Evolutionary conservation across 2,888 invertebrate species (phyloP).

Genomic region (Euphydryas editha): DNA sequence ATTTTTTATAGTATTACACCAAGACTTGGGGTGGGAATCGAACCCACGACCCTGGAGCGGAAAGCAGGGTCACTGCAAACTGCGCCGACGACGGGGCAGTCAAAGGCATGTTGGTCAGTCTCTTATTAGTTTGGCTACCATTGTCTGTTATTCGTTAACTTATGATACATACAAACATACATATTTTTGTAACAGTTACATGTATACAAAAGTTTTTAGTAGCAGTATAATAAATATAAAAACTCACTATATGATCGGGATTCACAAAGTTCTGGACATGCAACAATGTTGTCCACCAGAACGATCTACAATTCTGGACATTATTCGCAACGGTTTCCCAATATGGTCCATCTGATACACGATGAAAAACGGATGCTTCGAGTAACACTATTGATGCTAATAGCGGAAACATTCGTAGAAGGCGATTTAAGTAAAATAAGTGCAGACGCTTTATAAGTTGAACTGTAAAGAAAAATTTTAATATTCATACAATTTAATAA

Average conservation of each 20-base stretch:
- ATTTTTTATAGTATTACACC: too few species aligned
- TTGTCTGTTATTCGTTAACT: too few species aligned
- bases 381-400: slow-evolving; percentile 58
- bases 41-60: too few species aligned
- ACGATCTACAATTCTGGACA: slow-evolving; percentile 47
- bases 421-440: slow-evolving; percentile 65
- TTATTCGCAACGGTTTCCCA: slow-evolving; percentile 50
- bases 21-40: too few species aligned
- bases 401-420: slow-evolving; percentile 65
- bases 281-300: slow-evolving; percentile 55
- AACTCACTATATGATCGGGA: slow-evolving; percentile 40
- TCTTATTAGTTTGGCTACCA: too few species aligned
- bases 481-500: too few species aligned
- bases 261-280: slow-evolving; percentile 51
- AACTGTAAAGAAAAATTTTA: slow-evolving; percentile 50
- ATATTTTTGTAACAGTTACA: not conserved
- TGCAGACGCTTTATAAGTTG: slow-evolving; percentile 61
- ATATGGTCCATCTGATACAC: slow-evolving; percentile 61
- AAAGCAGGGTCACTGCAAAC: too few species aligned
- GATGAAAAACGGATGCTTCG: slow-evolving; percentile 59
- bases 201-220: not conserved
- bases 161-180: too few species aligned
- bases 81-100: too few species aligned
- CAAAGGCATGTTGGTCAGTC: too few species aligned
- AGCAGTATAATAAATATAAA: too few species aligned